Evolutionary conservation across 2,113 vertebrate genomes (phyloP), one percentile per base, ranked within the genome.

Genomic region (Hydrolagus affinis): DNA sequence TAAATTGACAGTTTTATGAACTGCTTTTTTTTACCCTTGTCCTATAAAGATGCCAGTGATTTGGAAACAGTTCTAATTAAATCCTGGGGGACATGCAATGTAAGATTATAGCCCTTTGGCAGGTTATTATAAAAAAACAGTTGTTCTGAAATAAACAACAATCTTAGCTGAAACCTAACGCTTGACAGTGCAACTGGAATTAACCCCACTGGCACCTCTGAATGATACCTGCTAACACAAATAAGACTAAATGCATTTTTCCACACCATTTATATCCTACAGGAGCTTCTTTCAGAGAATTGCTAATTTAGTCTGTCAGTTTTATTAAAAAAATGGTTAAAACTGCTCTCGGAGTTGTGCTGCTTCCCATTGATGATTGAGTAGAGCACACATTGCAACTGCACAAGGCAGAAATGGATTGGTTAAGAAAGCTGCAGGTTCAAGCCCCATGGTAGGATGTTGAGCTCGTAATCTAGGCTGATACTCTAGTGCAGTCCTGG

Each of bases 1-100:
- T 90, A 94, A 94, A 94, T 93, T 94, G 94, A 94, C 94, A 95
- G 94, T 92, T 94, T 95, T 94, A 95, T 94, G 94, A 94, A 94
- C 93, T 94, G 92, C 92, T 93, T 94, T 91, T 93, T 90, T 94
- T 94, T 94, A 95, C 92, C 93, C 94, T 93, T 94, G 93, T 92
- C 93, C 93, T 90, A 95, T 94, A 94, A 94, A 94, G 92, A 94
- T 94, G 92, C 93, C 92, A 94, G 90, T 87, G 92, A 69, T 93
- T 91, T 92, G 90, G 92, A 92, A 94, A 94, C 89, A 90, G 92
- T 93, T 94, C 92, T 94, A 93, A 94, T 94, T 95, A 94, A 94
- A 93, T 94, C 92, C 91, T 88, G 89, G 0, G 90, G 91, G 92
- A 89, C 92, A 88, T 86, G 87, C 91, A 92, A 88, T 91, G 85